Base-by-base conservation (phyloP, 2,888 invertebrate genomes). In the Nymphalis urticae region DNA sequence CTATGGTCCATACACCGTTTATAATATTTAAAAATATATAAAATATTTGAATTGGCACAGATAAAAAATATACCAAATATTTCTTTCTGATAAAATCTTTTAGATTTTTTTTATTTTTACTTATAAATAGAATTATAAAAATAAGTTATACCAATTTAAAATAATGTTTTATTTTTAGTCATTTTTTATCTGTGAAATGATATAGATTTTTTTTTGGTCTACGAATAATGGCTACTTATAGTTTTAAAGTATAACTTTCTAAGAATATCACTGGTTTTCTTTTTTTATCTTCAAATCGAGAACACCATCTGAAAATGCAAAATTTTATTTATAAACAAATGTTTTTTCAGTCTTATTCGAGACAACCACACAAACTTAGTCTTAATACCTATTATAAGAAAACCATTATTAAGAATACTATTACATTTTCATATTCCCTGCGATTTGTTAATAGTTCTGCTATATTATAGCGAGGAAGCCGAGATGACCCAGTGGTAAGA, bases 261-360 rank as follows among this genome's bases (percentile, higher is more conserved):
- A 42, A 42, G 42, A 13, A 58, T 59, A 80, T 90, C 88, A 90
- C 83, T 87, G 84, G 42, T 77, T 76, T 61, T 88, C 89, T 69
- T 86, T 90, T 66, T 90, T 90, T 2, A 92, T 83, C 79, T 91
- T 91, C 72, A 91, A 79, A 77, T 92, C 91, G 58, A 92, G 82
- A 10, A 87, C 90, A 16, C 82, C 85, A 77, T 91, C 91, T 88
- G 89, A 0, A 84, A 89, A 69, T 61, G 65, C 66, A 73, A 0
- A 32, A 32, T 32, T 32, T 32, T 32, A 32, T 32, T 6, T 32
- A 32, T 32, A 73, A 62, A 60, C 42, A 60, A 27, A 61, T 62
- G 13, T 21, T 59, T 51, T 48, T 51, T 19, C 48, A 16, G 36
- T 64, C 42, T 54, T 27, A 62, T 47, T 59, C 19, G 1, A n/a